Percentiles rank a stretch among this genome's conserved stretches.
phyloP scores from a whole-genome alignment of 1,140 invertebrate genomes.

The Phthorimaea operculella region DNA sequence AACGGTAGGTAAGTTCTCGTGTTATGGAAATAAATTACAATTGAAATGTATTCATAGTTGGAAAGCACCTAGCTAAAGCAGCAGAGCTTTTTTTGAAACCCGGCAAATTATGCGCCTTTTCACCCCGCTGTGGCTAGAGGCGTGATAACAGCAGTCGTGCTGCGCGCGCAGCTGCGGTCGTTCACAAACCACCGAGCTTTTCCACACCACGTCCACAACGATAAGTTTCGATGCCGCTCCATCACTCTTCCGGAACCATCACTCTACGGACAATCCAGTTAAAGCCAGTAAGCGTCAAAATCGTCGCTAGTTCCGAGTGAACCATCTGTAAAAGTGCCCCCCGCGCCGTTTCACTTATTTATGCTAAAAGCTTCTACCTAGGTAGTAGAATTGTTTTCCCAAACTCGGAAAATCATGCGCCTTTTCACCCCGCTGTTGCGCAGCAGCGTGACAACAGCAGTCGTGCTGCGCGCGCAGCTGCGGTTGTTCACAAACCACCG shows the following conservation, averaged over 20 bases:
- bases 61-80: too few relatives aligned
- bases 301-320: too few relatives aligned
- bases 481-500: slow-evolving; percentile 12
- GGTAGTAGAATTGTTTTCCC: too few relatives aligned
- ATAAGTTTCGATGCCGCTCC: slow-evolving; percentile 41
- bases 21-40: too few relatives aligned
- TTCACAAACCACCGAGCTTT: slow-evolving; percentile 19
- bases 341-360: too few relatives aligned
- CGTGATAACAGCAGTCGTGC: slow-evolving; percentile 3
- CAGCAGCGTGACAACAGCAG: neutral
- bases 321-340: too few relatives aligned
- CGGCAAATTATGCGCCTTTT: neutral
- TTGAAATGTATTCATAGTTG: too few relatives aligned
- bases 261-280: too few relatives aligned
- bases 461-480: neutral
- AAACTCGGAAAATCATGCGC: neutral
- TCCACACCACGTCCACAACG: slow-evolving; percentile 35
- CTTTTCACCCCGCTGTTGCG: neutral
- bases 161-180: neutral
- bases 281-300: too few relatives aligned
- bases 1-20: too few relatives aligned
- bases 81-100: neutral
- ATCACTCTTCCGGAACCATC: too few relatives aligned
- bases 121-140: neutral
- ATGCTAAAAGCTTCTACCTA: too few relatives aligned